These are phyloP conservation scores for Macrochelys suwanniensis DNA, from an alignment of 2,797 vertebrate genomes.

Conservation along the genomic window DNA sequence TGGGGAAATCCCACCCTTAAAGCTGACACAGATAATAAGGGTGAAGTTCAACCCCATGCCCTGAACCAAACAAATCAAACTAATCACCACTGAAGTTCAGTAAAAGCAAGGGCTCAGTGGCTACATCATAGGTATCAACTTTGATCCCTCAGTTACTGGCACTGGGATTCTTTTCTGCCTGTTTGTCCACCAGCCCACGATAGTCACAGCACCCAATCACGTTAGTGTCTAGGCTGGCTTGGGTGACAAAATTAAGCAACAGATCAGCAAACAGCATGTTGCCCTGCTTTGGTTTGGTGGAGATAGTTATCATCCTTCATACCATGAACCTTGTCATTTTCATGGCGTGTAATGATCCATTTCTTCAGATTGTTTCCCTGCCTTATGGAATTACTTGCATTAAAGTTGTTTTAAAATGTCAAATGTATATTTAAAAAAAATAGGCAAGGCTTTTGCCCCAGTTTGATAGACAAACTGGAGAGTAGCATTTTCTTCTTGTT, in stretches of 20 bases:
- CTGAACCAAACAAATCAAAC: neutral
- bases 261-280: neutral
- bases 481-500: neutral
- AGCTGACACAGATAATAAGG: neutral
- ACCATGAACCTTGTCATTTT: neutral
- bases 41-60: slow-evolving; percentile 2
- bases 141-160: neutral
- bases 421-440: neutral
- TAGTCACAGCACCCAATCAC: neutral
- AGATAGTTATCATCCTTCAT: neutral
- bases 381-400: neutral
- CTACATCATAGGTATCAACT: neutral
- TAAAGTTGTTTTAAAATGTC: neutral
- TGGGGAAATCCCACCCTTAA: slow-evolving; percentile 1
- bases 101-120: neutral
- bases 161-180: neutral
- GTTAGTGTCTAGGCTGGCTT: neutral
- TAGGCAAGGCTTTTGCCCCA: neutral
- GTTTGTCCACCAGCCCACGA: neutral
- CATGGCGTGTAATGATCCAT: neutral
- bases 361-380: neutral
- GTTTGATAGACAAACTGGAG: fast-evolving
- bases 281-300: neutral
- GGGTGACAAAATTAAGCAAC: neutral
- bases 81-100: neutral